Evolutionary conservation across 2,113 vertebrate genomes (phyloP), one percentile per base, ranked within the genome.

Genomic region (Etia nguti): DNA sequence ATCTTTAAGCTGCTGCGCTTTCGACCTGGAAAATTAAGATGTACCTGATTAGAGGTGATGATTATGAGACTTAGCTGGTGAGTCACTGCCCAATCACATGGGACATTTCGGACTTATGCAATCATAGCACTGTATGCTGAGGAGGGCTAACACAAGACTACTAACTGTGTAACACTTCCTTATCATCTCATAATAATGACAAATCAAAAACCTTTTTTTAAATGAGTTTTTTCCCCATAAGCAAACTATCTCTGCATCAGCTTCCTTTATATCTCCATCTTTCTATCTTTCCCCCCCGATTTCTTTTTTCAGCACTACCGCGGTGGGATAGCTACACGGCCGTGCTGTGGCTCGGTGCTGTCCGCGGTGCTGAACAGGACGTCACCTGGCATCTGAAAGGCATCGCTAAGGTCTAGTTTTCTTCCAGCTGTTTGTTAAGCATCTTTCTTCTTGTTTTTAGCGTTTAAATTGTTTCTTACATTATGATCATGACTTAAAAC

Each of bases 341-440:
- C 8, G 36, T 41, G 18, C 31, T 10, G 15, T 8, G 57, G 11
- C n/a, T 41, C 16, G 52, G 50, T 4, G 92, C 96, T 96, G 94
- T 96, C 95, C 94, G 22, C 82, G 95, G 96, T 96, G 68, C 96
- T 96, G 95, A 96, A 95, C 15, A 8, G 52, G 46, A 38, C 22
- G 8, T 26, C 57, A 43, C 34, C 41, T 29, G 31, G 56, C 85
- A 79, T 48, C n/a, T 10, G 41, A 9, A 46, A 50, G 31, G 55
- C 8, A 24, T 43, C 20, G 2, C 38, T 31, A 2, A 75, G 41
- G 6, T 75, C 10, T 31, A 31, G 4, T 46, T 38, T 68, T 80
- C 60, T 24, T 20, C 52, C 10, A 22, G 18, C n/a, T n/a, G 15
- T 65, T 18, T 62, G 6, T 57, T 36, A 10, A 34, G 48, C 20